Base-by-base conservation (phyloP, 1,140 invertebrate genomes). In the Lethrus apterus region DNA sequence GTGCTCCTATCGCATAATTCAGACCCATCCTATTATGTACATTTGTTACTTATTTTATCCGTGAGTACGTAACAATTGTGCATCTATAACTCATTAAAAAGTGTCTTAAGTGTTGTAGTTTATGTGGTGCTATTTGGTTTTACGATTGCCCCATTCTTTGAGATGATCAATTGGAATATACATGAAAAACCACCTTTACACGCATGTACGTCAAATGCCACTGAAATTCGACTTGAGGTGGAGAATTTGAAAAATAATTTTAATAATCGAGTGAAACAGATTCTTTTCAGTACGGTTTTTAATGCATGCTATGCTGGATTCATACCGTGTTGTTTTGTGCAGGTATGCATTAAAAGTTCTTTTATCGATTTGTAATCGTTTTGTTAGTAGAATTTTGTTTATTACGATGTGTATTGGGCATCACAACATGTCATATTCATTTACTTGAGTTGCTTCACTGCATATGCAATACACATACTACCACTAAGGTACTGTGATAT, bases 221-320 rank as follows among this genome's bases (percentile, higher is more conserved):
- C 71, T 11, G 76, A 76, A 23, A 83, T 95, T 26, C 72, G 92
- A 45, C 78, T 83, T 13, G 93, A 97, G 70, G 89, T 93, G 15
- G 86, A 91, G 46, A 74, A 76, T 11, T 62, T 97, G 4, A 81
- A 84, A 54, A 77, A 75, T 14, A 92, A 96, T 65, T 95, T 96
- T 56, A 94, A 95, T 63, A 74, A 78, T 32, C 71, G 92, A 34
- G 75, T 95, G 53, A 93, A 92, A 67, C 86, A 89, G 63, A 83
- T 93, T 40, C 70, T 97, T 3, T 96, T 93, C 61, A 89, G 88
- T 58, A 90, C 91, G 1, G 78, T 93, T 30, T 68, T 89, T 1
- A 90, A 86, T 57, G 88, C 91, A 0, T 97, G 96, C 64, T 93
- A 95, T 66, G 82, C 86, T 53, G 86, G 83, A 45, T 86, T 95